These are phyloP conservation scores for Amazonetta brasiliensis DNA, from an alignment of 2,797 vertebrate species.

Conservation along the genomic window DNA sequence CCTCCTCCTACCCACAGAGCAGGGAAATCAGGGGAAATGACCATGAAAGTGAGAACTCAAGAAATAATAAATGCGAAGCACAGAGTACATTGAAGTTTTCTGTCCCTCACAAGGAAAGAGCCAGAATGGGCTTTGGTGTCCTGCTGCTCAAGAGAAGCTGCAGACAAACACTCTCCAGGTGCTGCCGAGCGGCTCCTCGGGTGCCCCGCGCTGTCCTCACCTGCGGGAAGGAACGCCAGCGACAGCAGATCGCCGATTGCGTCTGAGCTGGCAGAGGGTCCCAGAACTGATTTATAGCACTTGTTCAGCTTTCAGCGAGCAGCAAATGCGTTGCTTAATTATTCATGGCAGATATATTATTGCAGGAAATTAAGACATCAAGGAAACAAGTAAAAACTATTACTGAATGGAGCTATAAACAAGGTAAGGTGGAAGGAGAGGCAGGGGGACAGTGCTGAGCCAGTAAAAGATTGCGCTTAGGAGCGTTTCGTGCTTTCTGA, in stretches of 20 bases:
- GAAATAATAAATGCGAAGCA: neutral
- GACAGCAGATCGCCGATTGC: conserved; percentile 43
- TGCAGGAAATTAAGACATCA: conserved; percentile 78
- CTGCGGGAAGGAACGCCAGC: neutral
- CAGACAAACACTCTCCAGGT: neutral
- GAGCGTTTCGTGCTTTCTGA: neutral
- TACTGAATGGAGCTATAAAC: conserved; percentile 71
- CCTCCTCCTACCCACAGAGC: neutral
- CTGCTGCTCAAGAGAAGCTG: neutral
- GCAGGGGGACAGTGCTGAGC: neutral
- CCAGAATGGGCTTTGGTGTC: neutral
- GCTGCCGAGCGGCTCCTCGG: neutral
- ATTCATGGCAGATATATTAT: conserved; percentile 81
- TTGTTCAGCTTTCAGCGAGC: conserved; percentile 74
- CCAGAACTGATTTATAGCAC: conserved; percentile 75
- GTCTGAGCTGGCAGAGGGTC: conserved; percentile 60
- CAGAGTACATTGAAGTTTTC: neutral
- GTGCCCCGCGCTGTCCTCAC: neutral
- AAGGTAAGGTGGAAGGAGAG: conserved; percentile 44
- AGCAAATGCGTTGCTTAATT: conserved; percentile 79
- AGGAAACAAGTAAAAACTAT: conserved; percentile 75
- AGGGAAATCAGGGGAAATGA: neutral
- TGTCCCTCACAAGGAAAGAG: neutral
- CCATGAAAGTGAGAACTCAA: neutral
- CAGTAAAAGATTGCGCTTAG: neutral